Evolutionary conservation across 2,797 vertebrate species (phyloP), one percentile per base, ranked within the genome.

Genomic region (Buphagus erythrorhynchus): DNA sequence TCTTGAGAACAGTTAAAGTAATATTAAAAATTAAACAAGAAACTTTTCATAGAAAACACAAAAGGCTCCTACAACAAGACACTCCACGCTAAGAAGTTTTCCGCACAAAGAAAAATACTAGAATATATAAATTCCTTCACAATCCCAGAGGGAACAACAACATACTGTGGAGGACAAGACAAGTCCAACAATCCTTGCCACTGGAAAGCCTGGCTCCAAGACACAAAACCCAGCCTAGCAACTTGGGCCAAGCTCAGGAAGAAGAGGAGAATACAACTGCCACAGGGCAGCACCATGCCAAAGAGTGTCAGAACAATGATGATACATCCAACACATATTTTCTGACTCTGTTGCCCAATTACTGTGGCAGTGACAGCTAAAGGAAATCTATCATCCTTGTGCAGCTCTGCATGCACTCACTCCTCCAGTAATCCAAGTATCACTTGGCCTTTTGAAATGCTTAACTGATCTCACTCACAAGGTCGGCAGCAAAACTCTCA

Each of bases 251-350:
- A 63, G 31, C 33, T 85, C 26, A 68, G 45, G 22, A 48, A 46
- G 13, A 28, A 28, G 20, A 74, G 21, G 2, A 71, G 8, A 59
- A 57, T 1, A 3, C 36, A 91, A 26, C 17, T 19, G 11, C 15
- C 45, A 25, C 5, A 4, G n/a, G 28, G 25, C 20, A 87, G 52
- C 52, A 49, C 35, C 35, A 22, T 7, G 11, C 5, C 54, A 48
- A 57, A 57, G 57, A 9, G 13, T 4, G 8, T 40, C 59, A 68
- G 67, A 63, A 49, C 9, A 66, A 45, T 0, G 1, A 52, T 7
- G 10, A 16, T 40, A 43, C 36, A 68, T 12, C 26, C 29, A 49
- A 35, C 22, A 11, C 0, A 0, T 29, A 20, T n/a, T 43, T 85
- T 68, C 65, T 31, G 18, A 49, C 46, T 58, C 35, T 2, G 17